phyloP scores from a whole-genome alignment of 2,888 invertebrate genomes.

The Icerya purchasi region DNA sequence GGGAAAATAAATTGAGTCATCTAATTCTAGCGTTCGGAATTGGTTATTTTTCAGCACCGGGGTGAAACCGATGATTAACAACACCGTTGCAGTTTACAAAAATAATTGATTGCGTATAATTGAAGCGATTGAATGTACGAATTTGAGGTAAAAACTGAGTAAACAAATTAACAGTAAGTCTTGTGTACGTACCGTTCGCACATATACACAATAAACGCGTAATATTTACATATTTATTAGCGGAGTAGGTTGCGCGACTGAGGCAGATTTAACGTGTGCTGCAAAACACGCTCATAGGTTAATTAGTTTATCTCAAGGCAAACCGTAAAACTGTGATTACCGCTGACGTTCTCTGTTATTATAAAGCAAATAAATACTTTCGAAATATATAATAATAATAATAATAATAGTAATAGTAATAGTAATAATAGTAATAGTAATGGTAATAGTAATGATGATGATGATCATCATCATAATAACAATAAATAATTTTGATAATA shows the following conservation, averaged over 20 bases:
- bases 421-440: background rate
- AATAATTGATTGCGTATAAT: background rate
- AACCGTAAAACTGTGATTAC: background rate
- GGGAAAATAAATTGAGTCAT: no score
- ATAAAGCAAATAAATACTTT: background rate
- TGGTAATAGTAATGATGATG: background rate
- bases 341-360: background rate
- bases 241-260: no score
- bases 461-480: background rate
- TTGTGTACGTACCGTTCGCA: background rate
- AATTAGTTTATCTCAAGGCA: background rate
- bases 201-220: no score
- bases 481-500: background rate
- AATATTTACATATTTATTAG: no score
- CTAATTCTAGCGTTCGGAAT: no score
- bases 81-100: no score
- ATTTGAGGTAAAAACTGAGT: background rate
- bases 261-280: no score
- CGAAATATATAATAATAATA: background rate
- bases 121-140: background rate
- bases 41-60: no score
- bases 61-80: no score
- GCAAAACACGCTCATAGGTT: background rate
- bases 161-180: background rate
- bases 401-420: background rate